Evolutionary conservation across 2,888 invertebrate genomes (phyloP).

Genomic region (Cerastis rubricosa): DNA sequence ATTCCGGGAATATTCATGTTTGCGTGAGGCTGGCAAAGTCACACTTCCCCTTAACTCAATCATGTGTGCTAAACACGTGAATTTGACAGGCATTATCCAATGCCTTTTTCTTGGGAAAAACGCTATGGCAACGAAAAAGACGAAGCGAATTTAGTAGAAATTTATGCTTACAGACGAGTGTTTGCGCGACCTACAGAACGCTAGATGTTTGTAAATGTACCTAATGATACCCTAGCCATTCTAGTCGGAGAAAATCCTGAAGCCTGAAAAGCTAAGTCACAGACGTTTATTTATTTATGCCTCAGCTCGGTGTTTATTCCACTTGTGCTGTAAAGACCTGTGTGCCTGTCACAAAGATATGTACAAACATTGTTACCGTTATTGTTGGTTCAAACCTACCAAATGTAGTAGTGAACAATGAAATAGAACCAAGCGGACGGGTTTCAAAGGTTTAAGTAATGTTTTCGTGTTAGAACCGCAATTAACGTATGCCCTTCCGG

Average conservation of each 20-base stretch:
- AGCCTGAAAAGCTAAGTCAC: conserved; percentile 18
- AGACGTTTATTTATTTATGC: conserved; percentile 51
- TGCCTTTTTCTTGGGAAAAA: conserved; percentile 24
- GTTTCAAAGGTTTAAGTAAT: conserved; percentile 77
- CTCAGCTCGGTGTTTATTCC: conserved; percentile 47
- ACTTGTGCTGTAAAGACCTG: conserved; percentile 45
- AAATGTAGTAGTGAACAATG: conserved; percentile 75
- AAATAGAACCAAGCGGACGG: conserved; percentile 78
- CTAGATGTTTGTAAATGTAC: conserved; percentile 13
- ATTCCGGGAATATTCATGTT: conserved; percentile 42
- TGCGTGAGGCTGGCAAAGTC: conserved; percentile 42
- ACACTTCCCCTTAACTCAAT: conserved; percentile 39
- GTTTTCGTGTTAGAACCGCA: conserved; percentile 79
- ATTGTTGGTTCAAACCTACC: conserved; percentile 51
- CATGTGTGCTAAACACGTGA: conserved; percentile 30
- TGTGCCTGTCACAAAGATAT: conserved; percentile 54
- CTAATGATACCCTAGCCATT: conserved; percentile 37
- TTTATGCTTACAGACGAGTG: neutral
- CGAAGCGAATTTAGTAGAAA: conserved; percentile 10
- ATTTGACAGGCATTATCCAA: conserved; percentile 37
- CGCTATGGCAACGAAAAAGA: conserved; percentile 28
- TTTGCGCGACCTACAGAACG: neutral
- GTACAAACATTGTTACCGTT: conserved; percentile 58
- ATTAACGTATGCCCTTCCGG: conserved; percentile 79
- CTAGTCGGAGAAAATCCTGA: conserved; percentile 5